Conservation (phyloP, 2,797 vertebrate genomes). For the Smutsia gigantea region DNA sequence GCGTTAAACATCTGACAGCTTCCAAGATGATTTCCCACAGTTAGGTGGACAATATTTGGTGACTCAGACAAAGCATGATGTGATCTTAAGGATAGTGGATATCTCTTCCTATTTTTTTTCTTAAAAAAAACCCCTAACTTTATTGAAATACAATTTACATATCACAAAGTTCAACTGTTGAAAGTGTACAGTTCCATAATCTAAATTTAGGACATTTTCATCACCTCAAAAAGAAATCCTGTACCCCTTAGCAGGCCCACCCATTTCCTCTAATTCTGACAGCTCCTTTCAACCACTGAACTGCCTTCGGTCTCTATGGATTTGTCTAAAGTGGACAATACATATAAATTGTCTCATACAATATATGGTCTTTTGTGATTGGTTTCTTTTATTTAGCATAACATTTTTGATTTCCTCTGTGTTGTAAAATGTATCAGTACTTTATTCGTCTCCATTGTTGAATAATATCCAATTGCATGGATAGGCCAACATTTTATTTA, state of each 20-base stretch:
- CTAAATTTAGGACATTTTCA: constrained; percentile 33
- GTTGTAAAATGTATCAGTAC: not conserved
- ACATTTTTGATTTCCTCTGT: not conserved
- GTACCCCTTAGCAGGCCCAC: not conserved
- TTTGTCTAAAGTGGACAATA: not conserved
- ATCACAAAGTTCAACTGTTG: not conserved
- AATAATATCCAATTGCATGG: not conserved
- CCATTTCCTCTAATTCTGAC: not conserved
- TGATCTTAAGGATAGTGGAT: not conserved
- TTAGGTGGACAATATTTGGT: not conserved
- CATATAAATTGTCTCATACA: not conserved
- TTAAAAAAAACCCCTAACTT: not conserved
- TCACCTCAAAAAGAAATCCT: not conserved
- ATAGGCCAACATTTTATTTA: not conserved
- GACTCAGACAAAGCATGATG: not conserved
- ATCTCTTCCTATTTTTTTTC: not conserved
- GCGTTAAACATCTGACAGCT: constrained; percentile 1
- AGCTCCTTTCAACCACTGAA: not conserved
- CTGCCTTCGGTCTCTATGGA: not conserved
- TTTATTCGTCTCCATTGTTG: not conserved
- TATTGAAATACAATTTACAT: constrained; percentile 20
- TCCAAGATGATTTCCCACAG: not conserved
- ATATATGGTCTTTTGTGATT: not conserved
- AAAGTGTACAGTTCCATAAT: not conserved
- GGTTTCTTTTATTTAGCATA: not conserved